Conservation (phyloP, 2,113 vertebrate species). For the Pluvialis apricaria region DNA sequence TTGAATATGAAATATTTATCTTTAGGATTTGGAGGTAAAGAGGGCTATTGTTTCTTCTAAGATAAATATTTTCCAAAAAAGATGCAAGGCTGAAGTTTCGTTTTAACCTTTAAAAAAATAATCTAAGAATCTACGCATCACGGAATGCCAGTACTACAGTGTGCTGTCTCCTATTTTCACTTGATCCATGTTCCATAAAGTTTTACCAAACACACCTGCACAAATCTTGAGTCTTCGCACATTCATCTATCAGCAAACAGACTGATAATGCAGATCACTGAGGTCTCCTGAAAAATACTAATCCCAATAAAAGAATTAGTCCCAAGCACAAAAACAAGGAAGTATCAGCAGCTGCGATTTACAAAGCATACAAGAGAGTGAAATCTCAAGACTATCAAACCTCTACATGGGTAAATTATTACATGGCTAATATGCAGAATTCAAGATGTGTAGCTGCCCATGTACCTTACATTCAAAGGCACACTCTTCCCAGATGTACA, state of each 20-base stretch:
- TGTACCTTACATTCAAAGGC: neutral
- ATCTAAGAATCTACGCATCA: neutral
- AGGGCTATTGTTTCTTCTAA: neutral
- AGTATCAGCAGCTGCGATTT: neutral
- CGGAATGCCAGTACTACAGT: neutral
- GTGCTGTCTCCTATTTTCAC: neutral
- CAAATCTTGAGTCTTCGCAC: neutral
- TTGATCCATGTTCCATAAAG: neutral
- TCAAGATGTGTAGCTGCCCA: neutral
- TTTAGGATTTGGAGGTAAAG: neutral
- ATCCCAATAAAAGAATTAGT: neutral
- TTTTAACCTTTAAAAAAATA: neutral
- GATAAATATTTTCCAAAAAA: neutral
- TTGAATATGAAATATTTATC: neutral
- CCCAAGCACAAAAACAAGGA: neutral
- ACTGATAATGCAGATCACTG: neutral
- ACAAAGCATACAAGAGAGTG: neutral
- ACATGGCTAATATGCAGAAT: neutral
- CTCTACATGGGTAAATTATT: neutral
- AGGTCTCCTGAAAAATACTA: neutral
- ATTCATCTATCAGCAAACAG: neutral
- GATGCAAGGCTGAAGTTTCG: neutral
- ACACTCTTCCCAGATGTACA: neutral
- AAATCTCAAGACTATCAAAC: neutral
- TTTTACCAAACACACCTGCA: neutral